These are phyloP conservation scores for Champsocephalus gunnari DNA, from an alignment of 2,797 vertebrate species.

Conservation along the genomic window DNA sequence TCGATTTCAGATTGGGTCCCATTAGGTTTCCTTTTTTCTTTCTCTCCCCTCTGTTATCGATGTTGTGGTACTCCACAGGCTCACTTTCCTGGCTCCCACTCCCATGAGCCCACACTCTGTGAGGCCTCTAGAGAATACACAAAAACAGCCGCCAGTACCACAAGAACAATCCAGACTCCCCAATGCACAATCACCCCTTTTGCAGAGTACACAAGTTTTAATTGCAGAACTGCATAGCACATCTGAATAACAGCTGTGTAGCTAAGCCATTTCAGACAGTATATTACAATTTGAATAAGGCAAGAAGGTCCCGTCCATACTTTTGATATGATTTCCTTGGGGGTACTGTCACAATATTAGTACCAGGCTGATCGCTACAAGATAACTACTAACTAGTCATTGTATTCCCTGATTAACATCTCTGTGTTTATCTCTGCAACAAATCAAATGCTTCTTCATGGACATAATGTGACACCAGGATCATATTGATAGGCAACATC, in stretches of 20 bases:
- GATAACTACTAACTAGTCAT: not conserved
- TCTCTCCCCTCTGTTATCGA: not conserved
- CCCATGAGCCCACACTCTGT: not conserved
- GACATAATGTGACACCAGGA: not conserved
- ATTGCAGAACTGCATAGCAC: slow-evolving; percentile 10
- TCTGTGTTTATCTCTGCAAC: slow-evolving; percentile 1
- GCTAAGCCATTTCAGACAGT: slow-evolving; percentile 7
- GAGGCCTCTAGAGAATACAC: slow-evolving; percentile 14
- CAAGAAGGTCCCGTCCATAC: not conserved
- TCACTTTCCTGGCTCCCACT: not conserved
- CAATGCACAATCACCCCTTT: not conserved
- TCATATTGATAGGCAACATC: not conserved
- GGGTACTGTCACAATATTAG: not conserved
- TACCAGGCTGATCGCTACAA: not conserved
- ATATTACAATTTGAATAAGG: too few relatives aligned
- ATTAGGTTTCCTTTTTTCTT: not conserved
- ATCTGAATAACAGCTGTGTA: slow-evolving; percentile 12
- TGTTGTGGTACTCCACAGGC: not conserved
- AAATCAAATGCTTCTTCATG: slow-evolving; percentile 3
- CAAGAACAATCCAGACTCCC: slow-evolving; percentile 17
- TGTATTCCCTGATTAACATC: not conserved
- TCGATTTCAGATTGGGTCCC: not conserved
- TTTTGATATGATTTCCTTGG: not conserved
- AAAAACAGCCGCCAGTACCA: slow-evolving; percentile 6
- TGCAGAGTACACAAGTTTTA: slow-evolving; percentile 17